phyloP scores from a whole-genome alignment of 1,140 invertebrate genomes.

The Sycophila sp. region DNA sequence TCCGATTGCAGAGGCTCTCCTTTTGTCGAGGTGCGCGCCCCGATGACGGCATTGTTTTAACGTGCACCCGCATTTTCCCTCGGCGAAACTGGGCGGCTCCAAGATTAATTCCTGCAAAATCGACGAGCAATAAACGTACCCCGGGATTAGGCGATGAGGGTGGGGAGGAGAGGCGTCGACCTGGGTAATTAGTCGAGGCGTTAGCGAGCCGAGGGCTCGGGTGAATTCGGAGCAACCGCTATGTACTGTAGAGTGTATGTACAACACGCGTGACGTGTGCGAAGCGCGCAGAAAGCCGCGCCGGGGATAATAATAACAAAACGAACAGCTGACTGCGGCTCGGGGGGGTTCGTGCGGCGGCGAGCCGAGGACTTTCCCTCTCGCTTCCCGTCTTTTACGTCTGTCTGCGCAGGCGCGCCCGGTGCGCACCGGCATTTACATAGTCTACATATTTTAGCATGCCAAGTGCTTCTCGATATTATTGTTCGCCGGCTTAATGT shows the following conservation, averaged over 20 bases:
- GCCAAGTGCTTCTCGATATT: background rate
- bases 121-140: too few relatives aligned
- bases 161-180: too few relatives aligned
- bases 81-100: too few relatives aligned
- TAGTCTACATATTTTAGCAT: background rate
- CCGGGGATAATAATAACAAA: background rate
- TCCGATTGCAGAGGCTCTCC: background rate
- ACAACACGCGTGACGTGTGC: background rate
- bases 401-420: background rate
- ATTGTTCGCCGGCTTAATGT: background rate
- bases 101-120: too few relatives aligned
- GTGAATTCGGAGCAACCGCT: too few relatives aligned
- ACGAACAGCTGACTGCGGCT: background rate
- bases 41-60: slow-evolving; percentile 17
- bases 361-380: background rate
- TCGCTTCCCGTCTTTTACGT: slow-evolving; percentile 1
- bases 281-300: background rate
- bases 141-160: too few relatives aligned
- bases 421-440: background rate
- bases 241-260: background rate
- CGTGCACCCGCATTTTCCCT: too few relatives aligned
- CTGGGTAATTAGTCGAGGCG: too few relatives aligned
- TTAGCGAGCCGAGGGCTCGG: too few relatives aligned
- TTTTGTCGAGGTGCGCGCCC: background rate
- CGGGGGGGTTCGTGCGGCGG: background rate